A percentile compares a stretch with the other conserved stretches of the same genome.
Evolutionary conservation across 2,888 invertebrate genomes (phyloP).

Genomic region (Anthoptus insignis): DNA sequence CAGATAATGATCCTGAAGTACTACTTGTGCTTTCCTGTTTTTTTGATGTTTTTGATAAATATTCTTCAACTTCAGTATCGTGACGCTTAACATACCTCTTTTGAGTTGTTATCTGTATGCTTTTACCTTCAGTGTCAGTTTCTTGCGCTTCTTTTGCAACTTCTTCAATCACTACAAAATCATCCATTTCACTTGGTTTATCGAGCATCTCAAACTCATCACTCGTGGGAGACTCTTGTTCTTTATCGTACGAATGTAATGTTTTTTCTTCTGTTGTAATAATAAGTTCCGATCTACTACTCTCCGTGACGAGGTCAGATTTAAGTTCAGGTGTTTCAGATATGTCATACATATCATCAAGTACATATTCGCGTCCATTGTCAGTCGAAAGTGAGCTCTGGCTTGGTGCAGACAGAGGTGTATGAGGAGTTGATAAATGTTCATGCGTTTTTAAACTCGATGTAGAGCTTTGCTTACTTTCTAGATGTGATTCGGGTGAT

Average conservation of each 20-base stretch:
- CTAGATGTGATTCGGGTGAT: slow-evolving; percentile 74
- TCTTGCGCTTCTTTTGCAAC: slow-evolving; percentile 95
- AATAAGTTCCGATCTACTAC: slow-evolving; percentile 86
- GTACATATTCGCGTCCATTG: slow-evolving; percentile 88
- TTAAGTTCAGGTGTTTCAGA: slow-evolving; percentile 87
- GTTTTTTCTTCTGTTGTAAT: slow-evolving; percentile 88
- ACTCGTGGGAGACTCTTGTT: slow-evolving; percentile 92
- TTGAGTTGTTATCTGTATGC: slow-evolving; percentile 88
- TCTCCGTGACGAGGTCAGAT: slow-evolving; percentile 79
- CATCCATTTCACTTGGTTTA: slow-evolving; percentile 95
- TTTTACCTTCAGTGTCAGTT: slow-evolving; percentile 94
- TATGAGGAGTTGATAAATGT: slow-evolving; percentile 85
- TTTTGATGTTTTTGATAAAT: slow-evolving; percentile 90
- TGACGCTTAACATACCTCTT: slow-evolving; percentile 85
- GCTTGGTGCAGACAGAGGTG: slow-evolving; percentile 88
- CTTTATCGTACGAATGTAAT: slow-evolving; percentile 82
- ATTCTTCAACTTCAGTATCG: slow-evolving; percentile 91
- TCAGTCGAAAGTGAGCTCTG: slow-evolving; percentile 89
- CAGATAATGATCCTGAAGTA: slow-evolving; percentile 86
- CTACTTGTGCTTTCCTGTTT: slow-evolving; percentile 87
- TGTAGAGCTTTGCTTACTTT: slow-evolving; percentile 87
- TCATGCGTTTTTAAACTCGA: slow-evolving; percentile 85
- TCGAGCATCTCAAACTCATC: slow-evolving; percentile 96
- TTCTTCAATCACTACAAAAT: slow-evolving; percentile 96
- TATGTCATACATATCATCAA: slow-evolving; percentile 87